These are phyloP conservation scores for Busseola fusca DNA, from an alignment of 2,888 invertebrate genomes.

Conservation along the genomic window DNA sequence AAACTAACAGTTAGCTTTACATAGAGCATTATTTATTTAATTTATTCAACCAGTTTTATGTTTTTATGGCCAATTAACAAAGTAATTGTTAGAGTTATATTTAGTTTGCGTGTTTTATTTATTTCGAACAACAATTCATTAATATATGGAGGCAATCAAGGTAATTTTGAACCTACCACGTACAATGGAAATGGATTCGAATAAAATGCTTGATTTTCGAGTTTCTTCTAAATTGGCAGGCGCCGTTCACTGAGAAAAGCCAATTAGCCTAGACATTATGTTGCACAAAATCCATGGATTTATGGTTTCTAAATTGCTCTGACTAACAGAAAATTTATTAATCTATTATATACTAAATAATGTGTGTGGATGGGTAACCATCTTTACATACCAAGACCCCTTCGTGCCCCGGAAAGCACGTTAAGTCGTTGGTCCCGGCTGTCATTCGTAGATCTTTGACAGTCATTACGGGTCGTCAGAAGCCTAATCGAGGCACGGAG, in stretches of 20 bases:
- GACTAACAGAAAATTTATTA: not conserved
- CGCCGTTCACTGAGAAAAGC: slow-evolving; percentile 24
- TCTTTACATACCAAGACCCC: too few relatives aligned
- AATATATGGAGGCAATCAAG: slow-evolving; percentile 59
- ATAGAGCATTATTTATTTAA: slow-evolving; percentile 53
- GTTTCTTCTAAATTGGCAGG: slow-evolving; percentile 40
- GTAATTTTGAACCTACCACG: slow-evolving; percentile 36
- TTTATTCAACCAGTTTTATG: slow-evolving; percentile 56
- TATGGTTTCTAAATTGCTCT: slow-evolving; percentile 20
- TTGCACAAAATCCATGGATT: slow-evolving; percentile 18
- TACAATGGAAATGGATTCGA: slow-evolving; percentile 26
- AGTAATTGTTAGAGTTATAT: slow-evolving; percentile 60
- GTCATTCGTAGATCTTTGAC: too few relatives aligned
- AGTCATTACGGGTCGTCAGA: too few relatives aligned
- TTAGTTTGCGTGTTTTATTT: slow-evolving; percentile 44
- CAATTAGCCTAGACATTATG: slow-evolving; percentile 20
- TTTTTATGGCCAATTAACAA: slow-evolving; percentile 62
- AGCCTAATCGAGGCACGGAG: too few relatives aligned
- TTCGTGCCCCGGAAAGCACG: too few relatives aligned
- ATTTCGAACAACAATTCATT: slow-evolving; percentile 52
- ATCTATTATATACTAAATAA: too few relatives aligned
- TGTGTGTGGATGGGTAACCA: too few relatives aligned
- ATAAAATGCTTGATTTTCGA: slow-evolving; percentile 32
- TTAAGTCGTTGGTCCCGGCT: too few relatives aligned
- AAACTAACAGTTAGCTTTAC: slow-evolving; percentile 41